phyloP scores from a whole-genome alignment of 2,113 vertebrate species.

The Patagioenas fasciata region DNA sequence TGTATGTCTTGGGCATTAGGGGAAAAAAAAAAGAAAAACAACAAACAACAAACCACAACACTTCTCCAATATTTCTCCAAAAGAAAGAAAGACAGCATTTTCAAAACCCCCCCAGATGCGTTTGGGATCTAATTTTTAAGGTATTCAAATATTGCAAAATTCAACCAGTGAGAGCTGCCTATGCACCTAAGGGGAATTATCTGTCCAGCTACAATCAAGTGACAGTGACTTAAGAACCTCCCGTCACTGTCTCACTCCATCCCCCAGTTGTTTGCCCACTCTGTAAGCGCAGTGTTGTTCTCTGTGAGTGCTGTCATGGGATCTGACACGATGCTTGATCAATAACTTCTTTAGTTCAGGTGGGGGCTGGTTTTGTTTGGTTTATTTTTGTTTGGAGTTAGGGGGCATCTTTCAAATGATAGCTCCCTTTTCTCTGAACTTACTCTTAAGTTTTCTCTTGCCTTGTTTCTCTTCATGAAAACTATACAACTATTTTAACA shows the following conservation, averaged over 20 bases:
- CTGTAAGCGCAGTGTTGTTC: not conserved
- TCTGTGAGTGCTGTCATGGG: not conserved
- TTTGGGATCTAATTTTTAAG: not conserved
- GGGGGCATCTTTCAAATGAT: not conserved
- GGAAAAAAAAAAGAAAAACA: not conserved
- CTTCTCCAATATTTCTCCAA: not conserved
- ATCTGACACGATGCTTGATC: not conserved
- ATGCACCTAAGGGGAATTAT: not conserved
- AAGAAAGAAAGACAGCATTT: not conserved
- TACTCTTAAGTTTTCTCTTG: not conserved
- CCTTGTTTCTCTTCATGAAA: not conserved
- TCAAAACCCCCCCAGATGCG: not conserved
- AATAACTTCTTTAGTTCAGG: not conserved
- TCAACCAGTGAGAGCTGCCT: not conserved
- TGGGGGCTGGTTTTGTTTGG: rapidly evolving
- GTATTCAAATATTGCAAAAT: not conserved
- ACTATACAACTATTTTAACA: not conserved
- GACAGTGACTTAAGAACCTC: not conserved
- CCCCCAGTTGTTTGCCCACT: not conserved
- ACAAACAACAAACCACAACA: no score
- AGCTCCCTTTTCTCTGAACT: not conserved
- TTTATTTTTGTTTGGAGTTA: not conserved
- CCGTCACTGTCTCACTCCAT: not conserved
- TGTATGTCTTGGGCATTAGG: not conserved
- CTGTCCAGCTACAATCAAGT: not conserved